These are phyloP conservation scores for Crotophaga sulcirostris DNA, from an alignment of 2,113 vertebrate genomes.

Conservation along the genomic window DNA sequence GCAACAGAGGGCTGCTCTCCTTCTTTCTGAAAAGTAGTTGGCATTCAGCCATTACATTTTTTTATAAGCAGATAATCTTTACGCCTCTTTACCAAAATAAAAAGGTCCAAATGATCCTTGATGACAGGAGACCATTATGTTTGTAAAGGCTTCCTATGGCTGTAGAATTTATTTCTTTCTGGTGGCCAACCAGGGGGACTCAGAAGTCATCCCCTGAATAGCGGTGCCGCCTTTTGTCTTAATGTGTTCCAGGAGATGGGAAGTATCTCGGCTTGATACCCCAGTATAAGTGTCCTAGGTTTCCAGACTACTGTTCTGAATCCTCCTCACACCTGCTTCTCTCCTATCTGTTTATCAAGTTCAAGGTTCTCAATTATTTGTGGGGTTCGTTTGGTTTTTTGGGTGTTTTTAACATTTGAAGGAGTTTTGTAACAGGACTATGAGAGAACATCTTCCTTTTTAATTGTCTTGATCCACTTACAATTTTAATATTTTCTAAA, in stretches of 20 bases:
- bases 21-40: neutral
- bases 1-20: neutral
- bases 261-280: neutral
- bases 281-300: neutral
- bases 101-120: neutral
- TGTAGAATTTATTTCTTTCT: neutral
- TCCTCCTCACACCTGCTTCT: neutral
- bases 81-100: neutral
- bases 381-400: neutral
- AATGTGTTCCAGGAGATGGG: neutral
- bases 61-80: neutral
- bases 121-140: neutral
- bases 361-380: neutral
- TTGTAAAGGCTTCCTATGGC: neutral
- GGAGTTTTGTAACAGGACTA: neutral
- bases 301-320: neutral
- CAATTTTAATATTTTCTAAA: neutral
- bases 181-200: neutral
- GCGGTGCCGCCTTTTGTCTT: neutral
- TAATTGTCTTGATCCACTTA: neutral
- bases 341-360: neutral
- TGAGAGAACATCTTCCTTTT: neutral
- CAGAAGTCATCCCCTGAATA: neutral
- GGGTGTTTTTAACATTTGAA: neutral
- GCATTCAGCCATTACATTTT: neutral